Percentiles rank a stretch among this genome's conserved stretches.
phyloP scores from a whole-genome alignment of 2,888 invertebrate genomes.

The Aromia moschata region DNA sequence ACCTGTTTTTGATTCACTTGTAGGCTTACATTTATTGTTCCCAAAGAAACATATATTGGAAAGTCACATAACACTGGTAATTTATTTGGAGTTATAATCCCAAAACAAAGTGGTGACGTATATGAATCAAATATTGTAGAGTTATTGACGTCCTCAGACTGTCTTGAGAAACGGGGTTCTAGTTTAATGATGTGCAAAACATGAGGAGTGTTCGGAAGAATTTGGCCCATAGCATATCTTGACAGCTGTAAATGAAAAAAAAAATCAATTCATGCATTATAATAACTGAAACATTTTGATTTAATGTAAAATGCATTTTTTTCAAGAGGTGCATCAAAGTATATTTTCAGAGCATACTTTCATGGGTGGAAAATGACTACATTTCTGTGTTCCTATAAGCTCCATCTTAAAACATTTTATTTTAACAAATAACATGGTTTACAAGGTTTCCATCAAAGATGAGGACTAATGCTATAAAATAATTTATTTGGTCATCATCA shows the following conservation, averaged over 20 bases:
- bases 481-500: too few species aligned
- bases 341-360: too few species aligned
- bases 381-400: too few species aligned
- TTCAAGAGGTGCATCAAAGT: too few species aligned
- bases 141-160: conserved; percentile 63
- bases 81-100: conserved; percentile 69
- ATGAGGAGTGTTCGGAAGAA: conserved; percentile 50
- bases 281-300: conserved; percentile 38
- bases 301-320: conserved; percentile 50
- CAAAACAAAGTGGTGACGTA: conserved; percentile 67
- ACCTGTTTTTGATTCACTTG: conserved; percentile 65
- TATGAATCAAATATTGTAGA: conserved; percentile 68
- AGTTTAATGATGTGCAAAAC: conserved; percentile 71
- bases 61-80: conserved; percentile 74
- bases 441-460: too few species aligned
- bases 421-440: too few species aligned
- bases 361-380: too few species aligned
- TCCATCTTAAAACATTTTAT: too few species aligned
- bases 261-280: conserved; percentile 38
- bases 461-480: too few species aligned
- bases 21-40: conserved; percentile 67
- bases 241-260: conserved; percentile 65
- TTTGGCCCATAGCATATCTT: conserved; percentile 60
- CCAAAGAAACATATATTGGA: conserved; percentile 77
- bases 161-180: conserved; percentile 65